Conservation (phyloP, 1,140 invertebrate species). For the Lepidurus couesii region DNA sequence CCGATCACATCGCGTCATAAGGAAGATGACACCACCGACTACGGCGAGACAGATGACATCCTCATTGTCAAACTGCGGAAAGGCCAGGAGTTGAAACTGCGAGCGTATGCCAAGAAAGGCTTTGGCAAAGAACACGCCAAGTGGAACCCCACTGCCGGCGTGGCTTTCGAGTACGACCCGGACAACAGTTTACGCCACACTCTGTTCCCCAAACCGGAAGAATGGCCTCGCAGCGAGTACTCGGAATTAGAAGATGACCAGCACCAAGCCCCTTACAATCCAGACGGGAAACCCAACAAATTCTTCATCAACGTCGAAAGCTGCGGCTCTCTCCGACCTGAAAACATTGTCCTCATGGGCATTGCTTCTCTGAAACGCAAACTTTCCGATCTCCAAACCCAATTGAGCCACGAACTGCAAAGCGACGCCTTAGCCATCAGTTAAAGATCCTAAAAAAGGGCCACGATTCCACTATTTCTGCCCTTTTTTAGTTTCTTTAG, state of each 20-base stretch:
- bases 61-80: conserved; percentile 95
- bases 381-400: conserved; percentile 88
- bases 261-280: conserved; percentile 86
- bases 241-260: conserved; percentile 87
- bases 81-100: conserved; percentile 92
- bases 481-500: too few relatives aligned
- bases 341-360: conserved; percentile 95
- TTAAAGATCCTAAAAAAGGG: conserved; percentile 17
- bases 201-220: conserved; percentile 92
- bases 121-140: conserved; percentile 99
- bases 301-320: conserved; percentile 97
- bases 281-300: conserved; percentile 91
- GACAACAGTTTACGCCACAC: conserved; percentile 97
- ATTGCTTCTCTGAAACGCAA: conserved; percentile 91
- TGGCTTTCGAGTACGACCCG: conserved; percentile 98
- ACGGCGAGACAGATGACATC: conserved; percentile 92
- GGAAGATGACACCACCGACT: conserved; percentile 85
- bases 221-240: conserved; percentile 99
- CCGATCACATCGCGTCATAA: conserved; percentile 85
- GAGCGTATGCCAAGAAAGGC: conserved; percentile 88
- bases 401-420: conserved; percentile 79
- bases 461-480: too few relatives aligned
- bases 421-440: conserved; percentile 52
- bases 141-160: conserved; percentile 98
- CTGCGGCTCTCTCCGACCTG: conserved; percentile 85